Conservation (phyloP, 2,113 vertebrate genomes). For the Collichthys lucidus region DNA sequence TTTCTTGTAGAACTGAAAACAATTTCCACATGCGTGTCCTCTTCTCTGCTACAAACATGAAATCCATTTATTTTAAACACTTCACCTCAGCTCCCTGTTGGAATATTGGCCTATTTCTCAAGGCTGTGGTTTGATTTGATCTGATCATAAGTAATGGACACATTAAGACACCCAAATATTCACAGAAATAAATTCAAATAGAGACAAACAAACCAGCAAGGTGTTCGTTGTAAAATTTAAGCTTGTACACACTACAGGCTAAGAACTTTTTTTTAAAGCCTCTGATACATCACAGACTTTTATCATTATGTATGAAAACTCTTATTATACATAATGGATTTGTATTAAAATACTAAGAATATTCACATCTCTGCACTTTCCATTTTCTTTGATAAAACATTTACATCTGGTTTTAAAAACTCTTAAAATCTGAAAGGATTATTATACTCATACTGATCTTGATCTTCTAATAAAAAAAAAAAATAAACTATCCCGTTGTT, state of each 20-base stretch:
- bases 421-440: neutral
- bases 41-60: neutral
- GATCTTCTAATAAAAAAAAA: no score
- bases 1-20: neutral
- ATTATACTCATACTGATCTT: neutral
- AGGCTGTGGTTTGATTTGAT: no score
- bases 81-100: no score
- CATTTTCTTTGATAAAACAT: neutral
- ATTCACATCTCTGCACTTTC: neutral
- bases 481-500: neutral
- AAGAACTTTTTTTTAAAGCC: neutral
- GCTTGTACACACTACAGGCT: neutral
- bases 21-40: neutral
- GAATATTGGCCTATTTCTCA: no score
- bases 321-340: neutral
- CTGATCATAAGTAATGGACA: no score
- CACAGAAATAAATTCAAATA: no score
- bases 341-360: neutral
- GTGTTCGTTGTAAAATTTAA: neutral
- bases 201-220: neutral
- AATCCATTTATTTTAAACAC: neutral
- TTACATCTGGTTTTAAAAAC: neutral
- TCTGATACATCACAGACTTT: neutral
- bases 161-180: no score
- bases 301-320: neutral